Base-by-base conservation (phyloP, 2,888 invertebrate species). In the Drosophila koepferae region DNA sequence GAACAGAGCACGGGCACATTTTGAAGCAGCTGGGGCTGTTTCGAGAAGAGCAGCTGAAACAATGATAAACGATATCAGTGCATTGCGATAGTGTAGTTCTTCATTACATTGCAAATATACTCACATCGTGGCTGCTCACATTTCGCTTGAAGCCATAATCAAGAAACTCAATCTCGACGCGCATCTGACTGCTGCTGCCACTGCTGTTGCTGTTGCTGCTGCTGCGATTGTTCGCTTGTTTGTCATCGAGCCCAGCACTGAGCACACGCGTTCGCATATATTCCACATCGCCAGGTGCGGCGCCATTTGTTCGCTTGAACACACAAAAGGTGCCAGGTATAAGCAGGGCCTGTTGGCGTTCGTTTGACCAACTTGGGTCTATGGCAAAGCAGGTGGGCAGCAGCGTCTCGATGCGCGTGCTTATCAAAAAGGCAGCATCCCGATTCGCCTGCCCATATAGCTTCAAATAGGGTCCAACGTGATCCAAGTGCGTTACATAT, bases 61-160 rank as follows among this genome's bases (percentile, higher is more conserved):
- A 55, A 54, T 10, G 18, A n/a, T 7, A 46, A 48, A 61, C 14
- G 44, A 65, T 55, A 67, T 74, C 36, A 60, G 59, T 74, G 46
- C 18, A 63, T 23, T 36, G 20, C 59, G 46, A 58, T 9, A 40
- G 14, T 9, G 8, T 14, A 16, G 43, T 10, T 55, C 28, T 54
- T 40, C 6, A 18, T 31, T 49, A 31, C 44, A 20, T 44, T 20
- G 2, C 8, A 40, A 14, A 18, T 10, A 8, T 36, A 86, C 96
- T 90, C 81, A 93, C 93, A 82, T 92, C 91, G 72, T 93, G 94
- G 60, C 94, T 90, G 20, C 95, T 94, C 65, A 96, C 94, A 16
- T 94, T 92, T 3, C 94, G 94, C 1, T 94, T 94, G 86, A 95
- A 95, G n/a, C 96, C 96, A 87, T 95, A 96, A 92, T 96, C 96